phyloP scores from a whole-genome alignment of 2,797 vertebrate species.

The Helostoma temminkii region DNA sequence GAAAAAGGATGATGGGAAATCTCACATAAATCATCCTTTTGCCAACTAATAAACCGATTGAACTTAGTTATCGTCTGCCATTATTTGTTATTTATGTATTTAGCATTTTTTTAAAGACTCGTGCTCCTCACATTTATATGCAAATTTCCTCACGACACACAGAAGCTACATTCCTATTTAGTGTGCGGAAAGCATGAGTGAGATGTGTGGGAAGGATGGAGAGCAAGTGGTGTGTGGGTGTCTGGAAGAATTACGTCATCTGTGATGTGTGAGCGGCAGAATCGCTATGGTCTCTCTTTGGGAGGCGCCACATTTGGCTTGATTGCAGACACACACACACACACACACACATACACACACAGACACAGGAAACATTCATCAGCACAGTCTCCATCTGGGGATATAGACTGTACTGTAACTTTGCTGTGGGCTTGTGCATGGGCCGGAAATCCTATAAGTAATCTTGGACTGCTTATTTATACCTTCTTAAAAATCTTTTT shows the following conservation, averaged over 20 bases:
- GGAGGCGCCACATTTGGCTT: conserved; percentile 67
- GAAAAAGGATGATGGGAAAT: not conserved
- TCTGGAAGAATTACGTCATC: conserved; percentile 80
- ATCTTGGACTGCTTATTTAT: conserved; percentile 41
- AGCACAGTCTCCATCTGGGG: conserved; percentile 69
- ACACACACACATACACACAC: conserved; percentile 14
- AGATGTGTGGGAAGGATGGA: conserved; percentile 71
- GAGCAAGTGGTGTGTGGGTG: conserved; percentile 74
- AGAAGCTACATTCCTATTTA: conserved; percentile 39
- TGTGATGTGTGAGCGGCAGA: conserved; percentile 77
- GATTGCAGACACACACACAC: conserved; percentile 30
- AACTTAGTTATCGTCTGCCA: not conserved
- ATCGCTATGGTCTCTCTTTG: conserved; percentile 63
- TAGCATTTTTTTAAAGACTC: conserved; percentile 9
- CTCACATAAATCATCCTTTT: conserved; percentile 33
- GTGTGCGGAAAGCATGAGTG: conserved; percentile 60
- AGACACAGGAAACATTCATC: conserved; percentile 66
- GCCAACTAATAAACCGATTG: conserved; percentile 28
- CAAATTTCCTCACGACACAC: conserved; percentile 28
- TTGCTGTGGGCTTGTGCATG: conserved; percentile 25
- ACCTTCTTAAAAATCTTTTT: conserved; percentile 26
- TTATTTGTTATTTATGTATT: conserved; percentile 23
- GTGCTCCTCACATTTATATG: conserved; percentile 14
- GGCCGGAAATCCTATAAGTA: conserved; percentile 61
- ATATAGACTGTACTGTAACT: conserved; percentile 48